Percentiles rank a stretch among this genome's conserved stretches.
Conservation (phyloP, 2,797 vertebrate species). For the Cygnus olor region DNA sequence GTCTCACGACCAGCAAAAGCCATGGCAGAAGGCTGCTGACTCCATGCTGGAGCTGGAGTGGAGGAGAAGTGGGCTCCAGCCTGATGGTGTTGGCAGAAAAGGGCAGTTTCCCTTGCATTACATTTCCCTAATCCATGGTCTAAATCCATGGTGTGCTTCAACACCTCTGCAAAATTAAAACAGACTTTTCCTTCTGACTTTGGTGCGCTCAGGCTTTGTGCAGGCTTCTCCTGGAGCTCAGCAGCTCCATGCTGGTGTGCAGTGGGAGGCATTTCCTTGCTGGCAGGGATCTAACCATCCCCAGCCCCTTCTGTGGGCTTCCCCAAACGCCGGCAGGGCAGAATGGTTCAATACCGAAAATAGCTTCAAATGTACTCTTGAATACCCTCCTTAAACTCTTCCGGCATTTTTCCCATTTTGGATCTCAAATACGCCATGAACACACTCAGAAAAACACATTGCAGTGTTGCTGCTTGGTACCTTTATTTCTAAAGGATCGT, state of each 20-base stretch:
- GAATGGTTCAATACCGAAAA: background rate
- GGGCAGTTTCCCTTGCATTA: background rate
- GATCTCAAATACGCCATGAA: background rate
- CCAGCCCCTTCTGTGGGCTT: background rate
- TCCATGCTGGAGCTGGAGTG: background rate
- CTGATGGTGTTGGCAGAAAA: background rate
- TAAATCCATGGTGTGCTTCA: background rate
- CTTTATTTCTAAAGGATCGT: background rate
- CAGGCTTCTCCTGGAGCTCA: background rate
- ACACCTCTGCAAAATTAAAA: background rate
- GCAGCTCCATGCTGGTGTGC: fast-evolving
- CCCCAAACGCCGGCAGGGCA: background rate
- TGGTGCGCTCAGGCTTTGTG: background rate
- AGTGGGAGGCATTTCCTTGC: background rate
- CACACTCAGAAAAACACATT: background rate
- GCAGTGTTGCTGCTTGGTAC: background rate
- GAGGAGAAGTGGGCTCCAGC: background rate
- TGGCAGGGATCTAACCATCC: background rate
- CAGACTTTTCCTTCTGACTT: background rate
- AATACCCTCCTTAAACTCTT: background rate
- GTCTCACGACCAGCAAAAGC: background rate
- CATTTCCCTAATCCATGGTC: background rate
- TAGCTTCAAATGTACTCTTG: background rate
- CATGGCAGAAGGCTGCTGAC: background rate
- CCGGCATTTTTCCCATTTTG: background rate